Evolutionary conservation across 2,888 invertebrate species (phyloP).

Genomic region (Drosophila anomalata): DNA sequence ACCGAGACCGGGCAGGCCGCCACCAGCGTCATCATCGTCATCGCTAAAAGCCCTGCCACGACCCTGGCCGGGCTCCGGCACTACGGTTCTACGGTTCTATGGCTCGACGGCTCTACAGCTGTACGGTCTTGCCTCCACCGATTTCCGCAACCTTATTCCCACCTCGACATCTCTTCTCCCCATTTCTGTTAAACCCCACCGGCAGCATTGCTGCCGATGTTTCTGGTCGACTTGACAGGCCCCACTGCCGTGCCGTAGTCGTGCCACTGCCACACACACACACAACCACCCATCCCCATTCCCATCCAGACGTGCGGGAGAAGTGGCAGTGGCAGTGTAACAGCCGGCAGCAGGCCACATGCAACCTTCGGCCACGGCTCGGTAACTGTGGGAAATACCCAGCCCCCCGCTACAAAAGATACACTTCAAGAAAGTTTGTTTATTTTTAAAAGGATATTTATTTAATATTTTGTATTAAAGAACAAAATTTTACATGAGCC

Average conservation of each 20-base stretch:
- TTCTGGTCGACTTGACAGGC: slow-evolving; percentile 73
- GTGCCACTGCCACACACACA: slow-evolving; percentile 18
- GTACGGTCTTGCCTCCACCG: slow-evolving; percentile 25
- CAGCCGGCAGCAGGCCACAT: slow-evolving; percentile 56
- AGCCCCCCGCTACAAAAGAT: slow-evolving; percentile 6
- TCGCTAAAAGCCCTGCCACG: slow-evolving; percentile 50
- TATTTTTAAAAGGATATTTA: background rate
- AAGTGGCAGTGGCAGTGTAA: slow-evolving; percentile 30
- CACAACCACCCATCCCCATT: slow-evolving; percentile 2
- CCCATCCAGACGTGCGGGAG: slow-evolving; percentile 34
- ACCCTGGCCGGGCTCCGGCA: slow-evolving; percentile 39
- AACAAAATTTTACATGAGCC: too few relatives aligned
- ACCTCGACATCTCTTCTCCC: slow-evolving; percentile 7
- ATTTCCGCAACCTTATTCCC: background rate
- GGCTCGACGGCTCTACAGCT: slow-evolving; percentile 20
- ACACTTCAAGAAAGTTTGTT: slow-evolving; percentile 4
- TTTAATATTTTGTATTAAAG: background rate
- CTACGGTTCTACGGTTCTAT: background rate
- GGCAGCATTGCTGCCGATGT: slow-evolving; percentile 61
- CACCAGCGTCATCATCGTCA: slow-evolving; percentile 51
- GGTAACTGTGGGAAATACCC: slow-evolving; percentile 44
- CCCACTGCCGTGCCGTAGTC: slow-evolving; percentile 33
- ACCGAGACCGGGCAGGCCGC: slow-evolving; percentile 55
- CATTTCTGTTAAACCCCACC: slow-evolving; percentile 27
- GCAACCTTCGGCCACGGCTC: slow-evolving; percentile 53